Conservation (phyloP, 2,797 vertebrate species). For the Epinephelus awoara region DNA sequence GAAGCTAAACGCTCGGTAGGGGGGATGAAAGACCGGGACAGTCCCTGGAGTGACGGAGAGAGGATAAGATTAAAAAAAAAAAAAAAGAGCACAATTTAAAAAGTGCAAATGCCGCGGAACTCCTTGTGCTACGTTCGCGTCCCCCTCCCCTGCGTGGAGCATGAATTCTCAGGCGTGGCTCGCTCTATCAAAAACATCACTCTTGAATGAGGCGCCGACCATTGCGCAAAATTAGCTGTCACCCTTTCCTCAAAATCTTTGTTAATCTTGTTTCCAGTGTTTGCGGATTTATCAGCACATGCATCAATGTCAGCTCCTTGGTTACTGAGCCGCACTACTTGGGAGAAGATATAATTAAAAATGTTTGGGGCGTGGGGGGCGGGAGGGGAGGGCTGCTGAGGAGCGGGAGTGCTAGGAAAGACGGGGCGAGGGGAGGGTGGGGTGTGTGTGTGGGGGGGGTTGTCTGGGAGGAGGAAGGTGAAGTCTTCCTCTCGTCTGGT, state of each 20-base stretch:
- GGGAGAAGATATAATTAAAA: constrained; percentile 99
- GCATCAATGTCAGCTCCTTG: constrained; percentile 99
- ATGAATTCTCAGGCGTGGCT: constrained; percentile 87
- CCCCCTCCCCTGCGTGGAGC: constrained; percentile 54
- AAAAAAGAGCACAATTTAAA: constrained; percentile 79
- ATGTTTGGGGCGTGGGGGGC: constrained; percentile 94
- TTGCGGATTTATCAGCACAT: constrained; percentile 99
- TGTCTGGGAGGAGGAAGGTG: constrained; percentile 91
- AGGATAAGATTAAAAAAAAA: constrained; percentile 37
- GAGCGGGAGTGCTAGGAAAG: constrained; percentile 56
- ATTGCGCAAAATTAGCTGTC: constrained; percentile 99
- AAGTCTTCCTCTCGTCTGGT: constrained; percentile 86
- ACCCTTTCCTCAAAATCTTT: constrained; percentile 99
- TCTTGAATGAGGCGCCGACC: constrained; percentile 96
- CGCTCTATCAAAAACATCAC: constrained; percentile 96
- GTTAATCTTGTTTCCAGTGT: constrained; percentile 99
- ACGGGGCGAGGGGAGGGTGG: constrained; percentile 18
- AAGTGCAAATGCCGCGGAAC: constrained; percentile 86
- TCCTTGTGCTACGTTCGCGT: constrained; percentile 65
- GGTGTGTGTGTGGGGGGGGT: constrained; percentile 76
- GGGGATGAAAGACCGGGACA: constrained; percentile 41
- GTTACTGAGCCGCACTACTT: constrained; percentile 98
- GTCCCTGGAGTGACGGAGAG: constrained; percentile 24
- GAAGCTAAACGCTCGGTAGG: constrained; percentile 19
- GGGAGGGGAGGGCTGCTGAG: constrained; percentile 73